Conservation (phyloP, 2,113 vertebrate species). For the Marmota monax region DNA sequence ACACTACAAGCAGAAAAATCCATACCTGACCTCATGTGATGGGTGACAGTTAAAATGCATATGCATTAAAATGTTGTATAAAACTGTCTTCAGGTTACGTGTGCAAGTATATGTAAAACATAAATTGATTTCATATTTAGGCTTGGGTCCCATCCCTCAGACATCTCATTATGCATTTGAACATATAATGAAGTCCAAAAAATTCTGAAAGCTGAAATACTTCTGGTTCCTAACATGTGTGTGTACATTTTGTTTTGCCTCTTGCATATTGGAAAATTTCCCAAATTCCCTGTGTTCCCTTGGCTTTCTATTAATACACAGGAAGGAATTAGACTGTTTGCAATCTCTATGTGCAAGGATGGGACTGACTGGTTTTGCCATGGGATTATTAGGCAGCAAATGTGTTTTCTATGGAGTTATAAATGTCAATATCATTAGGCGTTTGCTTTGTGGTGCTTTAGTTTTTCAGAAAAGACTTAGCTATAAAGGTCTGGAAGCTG, state of each 20-base stretch:
- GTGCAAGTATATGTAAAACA: neutral
- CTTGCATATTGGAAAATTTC: neutral
- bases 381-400: neutral
- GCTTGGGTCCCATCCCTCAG: neutral
- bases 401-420: neutral
- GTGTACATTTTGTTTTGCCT: neutral
- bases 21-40: neutral
- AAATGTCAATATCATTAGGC: neutral
- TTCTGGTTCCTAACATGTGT: neutral
- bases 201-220: neutral
- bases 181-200: neutral
- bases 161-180: neutral
- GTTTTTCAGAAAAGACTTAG: neutral
- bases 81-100: neutral
- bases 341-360: neutral
- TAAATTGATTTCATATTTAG: neutral
- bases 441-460: neutral
- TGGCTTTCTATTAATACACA: neutral
- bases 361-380: neutral
- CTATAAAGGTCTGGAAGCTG: neutral
- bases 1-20: neutral
- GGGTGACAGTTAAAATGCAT: neutral
- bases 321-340: neutral
- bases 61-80: neutral
- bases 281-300: neutral